Conservation (phyloP, 2,888 invertebrate species). For the Chalcosyrphus nemorum region DNA sequence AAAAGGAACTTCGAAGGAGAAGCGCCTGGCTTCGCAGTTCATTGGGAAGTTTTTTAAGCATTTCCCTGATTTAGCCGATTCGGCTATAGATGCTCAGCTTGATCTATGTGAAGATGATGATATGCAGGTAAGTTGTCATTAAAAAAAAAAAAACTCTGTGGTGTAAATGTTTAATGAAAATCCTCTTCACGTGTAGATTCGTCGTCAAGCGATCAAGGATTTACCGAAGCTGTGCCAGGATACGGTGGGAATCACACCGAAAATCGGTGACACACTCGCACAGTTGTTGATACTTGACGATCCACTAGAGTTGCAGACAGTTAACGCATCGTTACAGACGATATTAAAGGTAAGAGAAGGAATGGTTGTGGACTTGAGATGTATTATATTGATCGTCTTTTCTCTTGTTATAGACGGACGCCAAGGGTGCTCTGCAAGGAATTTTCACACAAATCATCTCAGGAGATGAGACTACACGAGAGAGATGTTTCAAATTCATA, state of each 20-base stretch:
- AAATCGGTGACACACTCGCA: constrained; percentile 95
- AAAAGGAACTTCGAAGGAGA: constrained; percentile 94
- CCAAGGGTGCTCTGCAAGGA: constrained; percentile 85
- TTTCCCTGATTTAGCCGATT: constrained; percentile 93
- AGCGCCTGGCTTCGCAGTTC: constrained; percentile 96
- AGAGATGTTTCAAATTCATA: constrained; percentile 93
- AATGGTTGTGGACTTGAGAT: no score
- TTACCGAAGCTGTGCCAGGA: constrained; percentile 94
- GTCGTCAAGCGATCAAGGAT: constrained; percentile 96
- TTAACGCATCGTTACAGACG: constrained; percentile 91
- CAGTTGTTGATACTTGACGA: constrained; percentile 95
- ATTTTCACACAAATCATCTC: constrained; percentile 87
- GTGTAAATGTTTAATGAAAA: neutral
- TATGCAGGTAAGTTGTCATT: constrained; percentile 85
- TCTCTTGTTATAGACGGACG: constrained; percentile 78
- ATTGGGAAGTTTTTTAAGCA: constrained; percentile 96
- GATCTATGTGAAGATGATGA: constrained; percentile 98
- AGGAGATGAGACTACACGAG: constrained; percentile 90
- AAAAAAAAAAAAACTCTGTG: neutral
- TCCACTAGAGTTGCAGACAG: constrained; percentile 90
- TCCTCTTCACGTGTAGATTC: constrained; percentile 85
- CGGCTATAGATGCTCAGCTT: constrained; percentile 94
- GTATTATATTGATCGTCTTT: no score
- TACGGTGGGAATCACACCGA: constrained; percentile 90
- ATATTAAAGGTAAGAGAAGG: constrained; percentile 77